Conservation (phyloP, 2,797 vertebrate genomes). For the Telmatherina bonti region DNA sequence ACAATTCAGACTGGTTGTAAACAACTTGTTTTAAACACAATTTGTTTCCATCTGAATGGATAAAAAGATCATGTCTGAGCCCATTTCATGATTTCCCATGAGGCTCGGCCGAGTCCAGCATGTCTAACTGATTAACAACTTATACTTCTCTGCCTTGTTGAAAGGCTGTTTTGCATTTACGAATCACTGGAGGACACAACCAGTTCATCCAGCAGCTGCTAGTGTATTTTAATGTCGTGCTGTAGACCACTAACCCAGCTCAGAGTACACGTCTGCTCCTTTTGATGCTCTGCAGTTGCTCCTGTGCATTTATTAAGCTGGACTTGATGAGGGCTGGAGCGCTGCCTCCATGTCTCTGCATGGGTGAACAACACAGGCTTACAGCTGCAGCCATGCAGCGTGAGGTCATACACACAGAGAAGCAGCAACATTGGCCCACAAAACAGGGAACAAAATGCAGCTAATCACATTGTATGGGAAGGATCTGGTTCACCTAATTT, state of each 20-base stretch:
- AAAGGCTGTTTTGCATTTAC: neutral
- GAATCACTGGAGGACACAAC: neutral
- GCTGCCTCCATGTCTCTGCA: conserved; percentile 14
- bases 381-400: conserved; percentile 21
- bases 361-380: conserved; percentile 8
- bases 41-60: neutral
- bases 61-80: neutral
- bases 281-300: neutral
- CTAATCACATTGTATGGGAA: conserved; percentile 20
- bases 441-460: neutral
- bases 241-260: neutral
- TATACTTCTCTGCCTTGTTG: neutral
- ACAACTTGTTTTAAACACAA: neutral
- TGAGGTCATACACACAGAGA: neutral
- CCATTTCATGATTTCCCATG: neutral
- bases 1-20: neutral
- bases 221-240: too few relatives aligned
- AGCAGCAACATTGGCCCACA: neutral
- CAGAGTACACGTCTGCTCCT: neutral
- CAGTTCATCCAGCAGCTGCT: neutral
- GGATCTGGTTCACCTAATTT: neutral
- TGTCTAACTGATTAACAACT: neutral
- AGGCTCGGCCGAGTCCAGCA: neutral
- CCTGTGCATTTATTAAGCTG: neutral
- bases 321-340: neutral